Percentiles rank a stretch among this genome's conserved stretches.
Conservation (phyloP, 2,888 invertebrate genomes). For the Phyllotreta striolata region DNA sequence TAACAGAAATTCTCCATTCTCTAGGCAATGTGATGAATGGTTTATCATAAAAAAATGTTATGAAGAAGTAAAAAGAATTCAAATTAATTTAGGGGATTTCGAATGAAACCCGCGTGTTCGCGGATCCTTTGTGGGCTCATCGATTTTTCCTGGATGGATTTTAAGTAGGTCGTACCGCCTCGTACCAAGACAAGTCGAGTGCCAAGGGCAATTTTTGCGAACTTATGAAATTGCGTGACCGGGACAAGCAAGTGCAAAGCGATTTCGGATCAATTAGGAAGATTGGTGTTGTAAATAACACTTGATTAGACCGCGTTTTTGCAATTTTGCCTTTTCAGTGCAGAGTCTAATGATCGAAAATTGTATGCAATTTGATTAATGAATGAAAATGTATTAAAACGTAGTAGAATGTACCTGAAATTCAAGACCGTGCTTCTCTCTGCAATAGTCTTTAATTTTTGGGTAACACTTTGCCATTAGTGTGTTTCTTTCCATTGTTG, state of each 20-base stretch:
- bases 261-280: conserved; percentile 13
- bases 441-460: conserved; percentile 93
- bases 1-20: background rate
- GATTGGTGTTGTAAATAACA: conserved; percentile 3
- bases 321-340: background rate
- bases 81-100: conserved; percentile 24
- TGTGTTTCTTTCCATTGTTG: conserved; percentile 96
- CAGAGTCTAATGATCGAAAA: background rate
- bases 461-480: conserved; percentile 99
- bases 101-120: conserved; percentile 2
- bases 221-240: conserved; percentile 28
- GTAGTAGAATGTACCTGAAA: conserved; percentile 82
- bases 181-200: conserved; percentile 23
- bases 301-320: background rate
- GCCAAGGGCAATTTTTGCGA: conserved; percentile 32
- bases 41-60: background rate
- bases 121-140: conserved; percentile 12
- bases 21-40: background rate
- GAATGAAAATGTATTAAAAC: conserved; percentile 33
- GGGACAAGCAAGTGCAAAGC: conserved; percentile 17
- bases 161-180: conserved; percentile 25
- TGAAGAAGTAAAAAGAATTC: background rate
- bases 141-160: conserved; percentile 22
- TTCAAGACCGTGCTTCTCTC: conserved; percentile 96
- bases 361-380: background rate